phyloP scores from a whole-genome alignment of 2,888 invertebrate species.

The Amphipoea oculea region DNA sequence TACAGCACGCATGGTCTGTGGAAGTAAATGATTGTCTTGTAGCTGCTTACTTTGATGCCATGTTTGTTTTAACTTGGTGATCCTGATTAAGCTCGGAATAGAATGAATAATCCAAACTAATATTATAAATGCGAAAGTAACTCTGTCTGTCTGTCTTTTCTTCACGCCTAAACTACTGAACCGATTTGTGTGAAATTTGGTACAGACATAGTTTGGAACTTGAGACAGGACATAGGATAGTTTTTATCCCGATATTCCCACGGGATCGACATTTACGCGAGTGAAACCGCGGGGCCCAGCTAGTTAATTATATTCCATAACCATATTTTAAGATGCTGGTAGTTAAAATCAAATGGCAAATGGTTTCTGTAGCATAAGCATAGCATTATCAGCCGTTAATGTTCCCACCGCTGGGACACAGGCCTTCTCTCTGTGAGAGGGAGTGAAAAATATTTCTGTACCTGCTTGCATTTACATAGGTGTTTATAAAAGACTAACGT shows the following conservation, averaged over 20 bases:
- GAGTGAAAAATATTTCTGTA: not conserved
- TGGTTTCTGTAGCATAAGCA: not conserved
- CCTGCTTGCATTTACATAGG: constrained; percentile 3
- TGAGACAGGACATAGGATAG: too few relatives aligned
- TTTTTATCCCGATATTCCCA: too few relatives aligned
- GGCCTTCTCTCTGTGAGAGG: too few relatives aligned
- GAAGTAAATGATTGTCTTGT: constrained; percentile 3
- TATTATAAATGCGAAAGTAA: too few relatives aligned
- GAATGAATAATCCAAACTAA: not conserved
- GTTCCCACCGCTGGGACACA: too few relatives aligned
- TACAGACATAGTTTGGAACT: too few relatives aligned
- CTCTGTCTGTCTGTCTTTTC: too few relatives aligned
- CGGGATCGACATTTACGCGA: too few relatives aligned
- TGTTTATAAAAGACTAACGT: constrained; percentile 1
- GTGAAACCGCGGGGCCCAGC: too few relatives aligned
- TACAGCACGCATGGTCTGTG: not conserved
- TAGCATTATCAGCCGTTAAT: too few relatives aligned
- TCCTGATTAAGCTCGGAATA: not conserved
- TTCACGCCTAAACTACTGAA: too few relatives aligned
- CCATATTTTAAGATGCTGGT: not conserved
- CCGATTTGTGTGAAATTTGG: too few relatives aligned
- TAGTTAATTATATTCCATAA: not conserved
- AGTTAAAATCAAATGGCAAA: not conserved
- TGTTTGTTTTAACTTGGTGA: not conserved
- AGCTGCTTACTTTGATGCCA: not conserved